Evolutionary conservation across 2,797 vertebrate genomes (phyloP), one percentile per base, ranked within the genome.

Genomic region (Anguilla pacifica): DNA sequence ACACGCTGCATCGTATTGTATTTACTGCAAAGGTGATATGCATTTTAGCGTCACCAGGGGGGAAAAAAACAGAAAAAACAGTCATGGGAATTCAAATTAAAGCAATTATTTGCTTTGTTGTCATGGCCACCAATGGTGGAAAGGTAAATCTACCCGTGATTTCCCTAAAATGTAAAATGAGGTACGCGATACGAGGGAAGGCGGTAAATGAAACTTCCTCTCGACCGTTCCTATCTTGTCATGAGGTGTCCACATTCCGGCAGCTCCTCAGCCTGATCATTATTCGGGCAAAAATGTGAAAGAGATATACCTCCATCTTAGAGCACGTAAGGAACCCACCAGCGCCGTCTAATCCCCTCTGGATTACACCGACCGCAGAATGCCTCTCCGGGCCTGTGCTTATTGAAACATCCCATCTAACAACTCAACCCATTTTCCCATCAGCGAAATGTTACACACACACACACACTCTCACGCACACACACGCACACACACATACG

Each of bases 81-180:
- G 2, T 10, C 7, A 49, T 25, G 19, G 49, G 19, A 46, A 81
- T 17, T 49, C 43, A 81, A 46, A 46, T 22, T 49, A 81, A 81
- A 81, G 77, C 19, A 19, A 22, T 25, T 25, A 46, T 81, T 81
- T 81, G 77, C 43, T 49, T 81, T 81, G 43, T 22, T n/a, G 39
- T 49, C 77, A 81, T 81, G 77, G 77, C 19, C 9, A 46, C 77
- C 17, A 43, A 49, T 25, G 43, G 43, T 81, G 10, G 17, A 49
- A 17, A 43, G 39, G 43, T 77, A 77, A 39, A 77, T 77, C 15
- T 49, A 25, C 77, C 43, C 22, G 77, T 46, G 1, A 81, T 81
- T 81, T 81, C 77, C 77, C 39, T 49, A 49, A 46, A 81, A 81
- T 81, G 77, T 81, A 81, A 81, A 81, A 49, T 81, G 77, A n/a